These are phyloP conservation scores for Melospiza georgiana DNA, from an alignment of 2,113 vertebrate species.

Conservation along the genomic window DNA sequence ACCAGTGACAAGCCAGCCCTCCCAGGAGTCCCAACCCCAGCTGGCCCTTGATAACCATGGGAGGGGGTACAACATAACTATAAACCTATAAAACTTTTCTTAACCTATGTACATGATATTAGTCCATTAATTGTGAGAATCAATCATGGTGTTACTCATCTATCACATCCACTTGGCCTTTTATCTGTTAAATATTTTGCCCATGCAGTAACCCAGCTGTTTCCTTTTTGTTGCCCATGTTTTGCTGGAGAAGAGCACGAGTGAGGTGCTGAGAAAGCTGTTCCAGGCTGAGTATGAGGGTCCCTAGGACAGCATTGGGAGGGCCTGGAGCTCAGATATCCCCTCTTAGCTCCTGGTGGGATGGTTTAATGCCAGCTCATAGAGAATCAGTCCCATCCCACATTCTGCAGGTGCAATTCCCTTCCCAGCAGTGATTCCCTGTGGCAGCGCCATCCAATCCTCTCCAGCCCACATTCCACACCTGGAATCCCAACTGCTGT, in stretches of 20 bases:
- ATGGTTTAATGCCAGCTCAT: background rate
- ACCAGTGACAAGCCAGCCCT: too few species aligned
- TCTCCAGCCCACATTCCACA: background rate
- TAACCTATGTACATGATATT: too few species aligned
- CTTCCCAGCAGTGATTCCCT: background rate
- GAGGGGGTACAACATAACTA: too few species aligned
- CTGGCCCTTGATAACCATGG: too few species aligned
- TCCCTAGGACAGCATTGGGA: background rate
- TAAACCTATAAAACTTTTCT: too few species aligned
- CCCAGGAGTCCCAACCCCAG: too few species aligned
- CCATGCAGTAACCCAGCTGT: background rate
- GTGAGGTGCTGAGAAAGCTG: background rate
- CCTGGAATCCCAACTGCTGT: background rate
- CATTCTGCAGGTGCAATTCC: background rate
- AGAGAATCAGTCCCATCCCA: background rate
- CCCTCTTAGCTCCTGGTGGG: background rate
- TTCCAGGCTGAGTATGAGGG: fast-evolving
- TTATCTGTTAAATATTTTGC: background rate
- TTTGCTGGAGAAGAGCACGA: background rate
- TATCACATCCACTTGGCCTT: background rate
- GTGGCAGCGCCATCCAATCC: fast-evolving
- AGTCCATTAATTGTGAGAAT: too few species aligned
- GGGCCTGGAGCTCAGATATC: background rate
- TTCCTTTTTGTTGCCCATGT: background rate
- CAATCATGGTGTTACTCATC: too few species aligned